Percentiles rank a stretch among this genome's conserved stretches.
These are phyloP conservation scores for Fragariocoptes setiger DNA, from an alignment of 1,140 invertebrate species.

Conservation along the genomic window DNA sequence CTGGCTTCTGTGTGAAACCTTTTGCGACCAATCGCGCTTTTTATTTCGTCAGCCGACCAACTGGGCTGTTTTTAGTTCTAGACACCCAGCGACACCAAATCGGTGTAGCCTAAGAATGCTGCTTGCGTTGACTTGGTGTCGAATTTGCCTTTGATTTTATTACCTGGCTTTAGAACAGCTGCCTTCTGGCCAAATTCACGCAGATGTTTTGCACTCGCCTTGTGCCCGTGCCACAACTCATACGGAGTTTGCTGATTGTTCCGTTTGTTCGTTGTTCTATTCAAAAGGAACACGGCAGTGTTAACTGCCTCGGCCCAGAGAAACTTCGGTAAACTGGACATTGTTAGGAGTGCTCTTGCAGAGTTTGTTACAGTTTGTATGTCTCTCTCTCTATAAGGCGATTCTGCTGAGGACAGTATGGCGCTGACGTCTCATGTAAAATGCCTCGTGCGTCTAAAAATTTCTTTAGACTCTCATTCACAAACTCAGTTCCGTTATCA, in stretches of 20 bases:
- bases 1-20: too few species aligned
- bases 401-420: slow-evolving; percentile 2
- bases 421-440: slow-evolving; percentile 3
- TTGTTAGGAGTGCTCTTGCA: background rate
- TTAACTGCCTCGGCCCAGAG: slow-evolving; percentile 7
- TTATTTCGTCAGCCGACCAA: too few species aligned
- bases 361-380: background rate
- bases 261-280: too few species aligned
- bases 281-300: slow-evolving; percentile 3
- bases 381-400: background rate
- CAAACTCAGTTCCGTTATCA: slow-evolving; percentile 5
- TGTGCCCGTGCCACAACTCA: slow-evolving; percentile 6
- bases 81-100: too few species aligned
- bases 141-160: too few species aligned
- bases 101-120: too few species aligned
- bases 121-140: too few species aligned
- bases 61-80: too few species aligned
- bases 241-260: slow-evolving; percentile 10
- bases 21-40: too few species aligned
- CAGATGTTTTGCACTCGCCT: slow-evolving; percentile 4
- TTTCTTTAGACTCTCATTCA: background rate
- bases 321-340: background rate
- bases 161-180: too few species aligned
- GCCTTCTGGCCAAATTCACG: slow-evolving; percentile 4
- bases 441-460: background rate